Conservation (phyloP, 2,888 invertebrate genomes). For the Alloscopus bannaensis region DNA sequence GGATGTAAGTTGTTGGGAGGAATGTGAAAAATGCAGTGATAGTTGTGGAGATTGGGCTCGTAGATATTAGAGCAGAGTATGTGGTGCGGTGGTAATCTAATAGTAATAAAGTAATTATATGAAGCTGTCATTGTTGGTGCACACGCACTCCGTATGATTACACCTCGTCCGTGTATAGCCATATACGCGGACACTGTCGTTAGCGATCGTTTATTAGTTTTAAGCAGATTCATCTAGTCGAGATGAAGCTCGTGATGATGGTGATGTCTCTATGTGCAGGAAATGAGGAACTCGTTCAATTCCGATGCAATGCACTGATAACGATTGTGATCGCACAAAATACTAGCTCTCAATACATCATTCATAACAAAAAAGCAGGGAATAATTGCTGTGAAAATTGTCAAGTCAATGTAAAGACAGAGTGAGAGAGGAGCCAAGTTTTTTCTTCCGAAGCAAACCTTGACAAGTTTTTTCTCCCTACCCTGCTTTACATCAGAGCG, state of each 20-base stretch:
- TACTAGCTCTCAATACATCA: too few species aligned
- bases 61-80: slow-evolving; percentile 24
- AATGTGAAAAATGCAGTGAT: slow-evolving; percentile 52
- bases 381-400: too few species aligned
- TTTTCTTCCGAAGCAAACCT: neutral
- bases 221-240: neutral
- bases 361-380: too few species aligned
- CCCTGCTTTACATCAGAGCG: too few species aligned
- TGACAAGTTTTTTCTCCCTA: slow-evolving; percentile 1
- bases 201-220: neutral
- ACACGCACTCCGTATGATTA: too few species aligned
- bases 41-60: slow-evolving; percentile 11
- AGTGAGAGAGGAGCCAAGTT: too few species aligned
- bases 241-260: slow-evolving; percentile 12
- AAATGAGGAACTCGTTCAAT: slow-evolving; percentile 39
- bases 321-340: too few species aligned
- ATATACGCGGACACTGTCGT: too few species aligned
- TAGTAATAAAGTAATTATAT: slow-evolving; percentile 43
- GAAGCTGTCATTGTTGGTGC: too few species aligned
- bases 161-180: too few species aligned
- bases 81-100: slow-evolving; percentile 17
- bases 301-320: slow-evolving; percentile 16
- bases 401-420: too few species aligned
- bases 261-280: slow-evolving; percentile 23
- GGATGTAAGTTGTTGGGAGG: neutral